phyloP scores from a whole-genome alignment of 2,113 vertebrate species.

The Laterallus jamaicensis region DNA sequence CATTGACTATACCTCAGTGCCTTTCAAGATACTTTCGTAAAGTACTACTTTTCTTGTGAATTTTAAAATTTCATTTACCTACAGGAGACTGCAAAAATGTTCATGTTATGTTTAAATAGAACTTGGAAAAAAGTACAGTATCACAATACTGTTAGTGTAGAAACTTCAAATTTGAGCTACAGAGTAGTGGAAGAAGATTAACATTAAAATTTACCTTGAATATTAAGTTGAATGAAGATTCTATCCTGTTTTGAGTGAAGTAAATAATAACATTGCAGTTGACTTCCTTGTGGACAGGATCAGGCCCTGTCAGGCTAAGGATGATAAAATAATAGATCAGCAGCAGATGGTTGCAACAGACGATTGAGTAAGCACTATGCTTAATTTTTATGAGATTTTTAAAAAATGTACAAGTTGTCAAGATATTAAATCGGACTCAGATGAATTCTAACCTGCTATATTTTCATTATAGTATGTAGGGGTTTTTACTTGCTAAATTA shows the following conservation, averaged over 20 bases:
- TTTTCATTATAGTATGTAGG: constrained; percentile 24
- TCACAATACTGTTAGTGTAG: neutral
- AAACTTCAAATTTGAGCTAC: neutral
- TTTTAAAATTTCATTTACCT: neutral
- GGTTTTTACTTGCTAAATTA: constrained; percentile 13
- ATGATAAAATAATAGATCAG: constrained; percentile 33
- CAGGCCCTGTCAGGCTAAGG: neutral
- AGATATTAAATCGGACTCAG: constrained; percentile 45
- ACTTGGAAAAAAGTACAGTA: neutral
- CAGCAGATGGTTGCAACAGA: constrained; percentile 66
- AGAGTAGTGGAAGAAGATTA: neutral
- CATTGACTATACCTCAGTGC: neutral
- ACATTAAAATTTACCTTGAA: neutral
- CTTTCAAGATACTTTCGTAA: neutral
- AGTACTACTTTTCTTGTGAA: neutral
- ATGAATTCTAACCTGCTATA: constrained; percentile 26
- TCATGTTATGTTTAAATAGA: neutral
- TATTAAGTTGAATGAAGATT: neutral
- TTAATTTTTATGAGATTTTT: constrained; percentile 45
- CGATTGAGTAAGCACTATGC: constrained; percentile 20
- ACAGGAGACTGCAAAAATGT: neutral
- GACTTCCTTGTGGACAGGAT: neutral
- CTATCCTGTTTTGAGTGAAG: neutral
- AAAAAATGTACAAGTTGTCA: neutral
- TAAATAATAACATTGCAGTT: neutral